Percentiles rank a stretch among this genome's conserved stretches.
phyloP scores from a whole-genome alignment of 2,888 invertebrate genomes.

The Mamestra brassicae region DNA sequence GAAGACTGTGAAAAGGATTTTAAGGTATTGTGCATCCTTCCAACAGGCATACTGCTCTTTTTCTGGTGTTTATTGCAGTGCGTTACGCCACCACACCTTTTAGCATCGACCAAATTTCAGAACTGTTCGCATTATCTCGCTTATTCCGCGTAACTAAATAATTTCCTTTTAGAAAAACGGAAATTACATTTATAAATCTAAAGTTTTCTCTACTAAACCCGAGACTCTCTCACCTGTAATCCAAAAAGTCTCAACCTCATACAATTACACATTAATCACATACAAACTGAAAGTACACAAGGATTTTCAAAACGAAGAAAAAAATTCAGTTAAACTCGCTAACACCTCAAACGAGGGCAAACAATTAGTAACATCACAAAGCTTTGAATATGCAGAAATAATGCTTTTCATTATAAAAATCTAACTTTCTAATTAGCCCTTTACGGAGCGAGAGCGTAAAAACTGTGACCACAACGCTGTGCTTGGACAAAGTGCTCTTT shows the following conservation, averaged over 20 bases:
- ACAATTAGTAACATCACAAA: slow-evolving; percentile 65
- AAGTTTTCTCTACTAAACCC: not conserved
- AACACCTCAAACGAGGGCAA: slow-evolving; percentile 64
- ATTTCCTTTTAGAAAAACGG: not conserved
- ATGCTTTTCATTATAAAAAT: slow-evolving; percentile 76
- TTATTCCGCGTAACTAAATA: not conserved
- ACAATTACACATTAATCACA: slow-evolving; percentile 50
- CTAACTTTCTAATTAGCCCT: slow-evolving; percentile 84
- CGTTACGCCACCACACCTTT: no score
- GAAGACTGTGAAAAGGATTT: no score
- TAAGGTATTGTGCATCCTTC: no score
- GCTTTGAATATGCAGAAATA: slow-evolving; percentile 66
- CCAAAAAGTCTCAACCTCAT: not conserved
- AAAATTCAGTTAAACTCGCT: slow-evolving; percentile 51
- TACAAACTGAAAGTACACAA: slow-evolving; percentile 40
- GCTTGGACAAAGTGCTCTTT: slow-evolving; percentile 74
- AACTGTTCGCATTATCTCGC: no score
- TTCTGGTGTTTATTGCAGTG: no score
- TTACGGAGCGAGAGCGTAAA: slow-evolving; percentile 71
- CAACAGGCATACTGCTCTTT: no score
- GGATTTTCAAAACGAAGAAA: slow-evolving; percentile 16
- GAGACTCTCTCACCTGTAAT: not conserved
- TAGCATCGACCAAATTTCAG: no score
- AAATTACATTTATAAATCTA: not conserved
- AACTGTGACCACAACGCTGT: slow-evolving; percentile 72